phyloP scores from a whole-genome alignment of 2,888 invertebrate genomes.

The Leucophora obtusa region DNA sequence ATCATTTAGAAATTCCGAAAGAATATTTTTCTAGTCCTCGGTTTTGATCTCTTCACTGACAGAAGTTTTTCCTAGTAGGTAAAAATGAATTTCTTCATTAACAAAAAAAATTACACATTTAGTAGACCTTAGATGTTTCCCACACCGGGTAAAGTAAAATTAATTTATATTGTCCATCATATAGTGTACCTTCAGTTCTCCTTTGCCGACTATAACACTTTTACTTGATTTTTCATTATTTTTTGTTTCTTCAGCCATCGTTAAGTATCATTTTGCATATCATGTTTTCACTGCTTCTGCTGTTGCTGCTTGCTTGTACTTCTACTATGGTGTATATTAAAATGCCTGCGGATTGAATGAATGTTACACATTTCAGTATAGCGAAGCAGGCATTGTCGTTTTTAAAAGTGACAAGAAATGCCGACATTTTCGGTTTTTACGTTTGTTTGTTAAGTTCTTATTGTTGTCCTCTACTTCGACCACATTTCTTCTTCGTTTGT shows the following conservation, averaged over 20 bases:
- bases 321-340: conserved; percentile 14
- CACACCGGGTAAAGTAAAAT: no score
- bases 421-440: conserved; percentile 45
- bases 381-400: conserved; percentile 30
- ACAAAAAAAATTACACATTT: no score
- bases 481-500: conserved; percentile 44
- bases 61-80: no score
- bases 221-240: not conserved
- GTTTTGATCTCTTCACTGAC: no score
- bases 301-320: conserved; percentile 27
- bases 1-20: no score
- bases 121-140: no score
- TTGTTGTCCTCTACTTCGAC: conserved; percentile 38
- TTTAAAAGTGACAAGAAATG: conserved; percentile 42
- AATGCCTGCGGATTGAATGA: conserved; percentile 37
- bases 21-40: no score
- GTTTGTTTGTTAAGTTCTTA: conserved; percentile 37
- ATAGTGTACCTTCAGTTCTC: not conserved
- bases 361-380: conserved; percentile 41
- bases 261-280: conserved; percentile 56
- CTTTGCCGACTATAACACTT: not conserved
- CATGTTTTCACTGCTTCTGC: conserved; percentile 28
- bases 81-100: no score
- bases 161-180: not conserved
- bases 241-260: conserved; percentile 28